Evolutionary conservation across 2,113 vertebrate genomes (phyloP).

Genomic region (Emydura subglobosa): DNA sequence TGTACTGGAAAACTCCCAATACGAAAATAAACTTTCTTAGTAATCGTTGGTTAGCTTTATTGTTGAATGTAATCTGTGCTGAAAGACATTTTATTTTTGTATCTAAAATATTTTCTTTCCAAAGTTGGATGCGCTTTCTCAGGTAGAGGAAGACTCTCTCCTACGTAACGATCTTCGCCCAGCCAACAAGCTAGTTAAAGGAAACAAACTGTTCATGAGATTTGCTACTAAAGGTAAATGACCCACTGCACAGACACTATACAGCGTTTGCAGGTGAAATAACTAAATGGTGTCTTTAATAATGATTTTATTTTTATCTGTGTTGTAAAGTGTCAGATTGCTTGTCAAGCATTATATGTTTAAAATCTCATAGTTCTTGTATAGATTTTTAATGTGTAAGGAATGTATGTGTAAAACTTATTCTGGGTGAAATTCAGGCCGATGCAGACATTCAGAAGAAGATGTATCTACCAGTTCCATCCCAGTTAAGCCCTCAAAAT

Average conservation of each 20-base stretch:
- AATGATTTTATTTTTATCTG: not conserved
- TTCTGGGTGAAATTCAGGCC: not conserved
- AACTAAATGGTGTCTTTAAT: not conserved
- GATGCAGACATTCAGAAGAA: not conserved
- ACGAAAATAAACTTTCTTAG: conserved; percentile 7
- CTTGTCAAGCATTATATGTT: not conserved
- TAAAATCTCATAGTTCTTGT: not conserved
- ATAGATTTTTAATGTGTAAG: not conserved
- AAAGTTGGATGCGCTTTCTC: conserved; percentile 87
- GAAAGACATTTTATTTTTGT: conserved; percentile 34
- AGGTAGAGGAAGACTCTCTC: conserved; percentile 90
- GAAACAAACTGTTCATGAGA: conserved; percentile 93
- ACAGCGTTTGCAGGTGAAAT: not conserved
- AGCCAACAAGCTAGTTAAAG: conserved; percentile 90
- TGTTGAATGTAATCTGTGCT: not conserved
- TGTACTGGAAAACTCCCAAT: not conserved
- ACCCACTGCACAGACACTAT: not conserved
- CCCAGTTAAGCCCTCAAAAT: not conserved
- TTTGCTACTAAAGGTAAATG: conserved; percentile 93
- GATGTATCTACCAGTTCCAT: not conserved
- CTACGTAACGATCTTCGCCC: conserved; percentile 92
- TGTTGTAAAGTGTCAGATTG: not conserved
- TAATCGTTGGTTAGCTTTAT: conserved; percentile 9
- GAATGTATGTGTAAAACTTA: not conserved
- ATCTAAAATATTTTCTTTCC: conserved; percentile 67